phyloP scores from a whole-genome alignment of 2,113 vertebrate species.

The Conger conger region DNA sequence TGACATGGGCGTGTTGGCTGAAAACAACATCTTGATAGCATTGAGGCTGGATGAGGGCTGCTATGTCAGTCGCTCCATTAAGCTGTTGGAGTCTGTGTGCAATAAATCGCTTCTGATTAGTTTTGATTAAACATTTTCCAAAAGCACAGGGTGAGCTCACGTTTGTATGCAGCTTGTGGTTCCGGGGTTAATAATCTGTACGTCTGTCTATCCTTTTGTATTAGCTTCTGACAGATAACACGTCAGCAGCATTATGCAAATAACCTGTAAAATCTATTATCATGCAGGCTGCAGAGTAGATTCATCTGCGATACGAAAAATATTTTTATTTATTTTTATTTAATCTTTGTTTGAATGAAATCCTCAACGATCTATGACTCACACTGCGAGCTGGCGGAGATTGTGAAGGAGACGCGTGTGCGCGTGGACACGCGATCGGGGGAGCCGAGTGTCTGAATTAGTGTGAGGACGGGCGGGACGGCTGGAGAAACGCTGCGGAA shows the following conservation, averaged over 20 bases:
- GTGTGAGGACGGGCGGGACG: background rate
- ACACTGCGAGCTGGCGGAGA: background rate
- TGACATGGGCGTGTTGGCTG: background rate
- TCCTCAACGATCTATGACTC: no score
- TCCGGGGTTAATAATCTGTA: background rate
- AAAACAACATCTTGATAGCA: background rate
- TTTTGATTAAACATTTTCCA: background rate
- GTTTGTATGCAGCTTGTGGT: background rate
- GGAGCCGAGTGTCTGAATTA: background rate
- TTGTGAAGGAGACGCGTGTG: background rate
- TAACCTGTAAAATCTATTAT: background rate
- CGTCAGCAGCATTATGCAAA: background rate
- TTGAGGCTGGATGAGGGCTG: background rate
- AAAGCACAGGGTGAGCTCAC: background rate
- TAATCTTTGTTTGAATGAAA: background rate
- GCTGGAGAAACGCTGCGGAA: background rate
- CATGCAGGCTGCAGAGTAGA: background rate
- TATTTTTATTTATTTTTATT: background rate
- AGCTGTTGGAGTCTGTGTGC: background rate
- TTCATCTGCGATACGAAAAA: background rate
- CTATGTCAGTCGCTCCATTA: background rate
- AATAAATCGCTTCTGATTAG: background rate
- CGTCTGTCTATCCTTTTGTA: background rate
- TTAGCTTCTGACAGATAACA: background rate
- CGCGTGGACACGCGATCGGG: background rate